Percentiles rank a stretch among this genome's conserved stretches.
phyloP scores from a whole-genome alignment of 2,113 vertebrate species.

The Caranx ignobilis region DNA sequence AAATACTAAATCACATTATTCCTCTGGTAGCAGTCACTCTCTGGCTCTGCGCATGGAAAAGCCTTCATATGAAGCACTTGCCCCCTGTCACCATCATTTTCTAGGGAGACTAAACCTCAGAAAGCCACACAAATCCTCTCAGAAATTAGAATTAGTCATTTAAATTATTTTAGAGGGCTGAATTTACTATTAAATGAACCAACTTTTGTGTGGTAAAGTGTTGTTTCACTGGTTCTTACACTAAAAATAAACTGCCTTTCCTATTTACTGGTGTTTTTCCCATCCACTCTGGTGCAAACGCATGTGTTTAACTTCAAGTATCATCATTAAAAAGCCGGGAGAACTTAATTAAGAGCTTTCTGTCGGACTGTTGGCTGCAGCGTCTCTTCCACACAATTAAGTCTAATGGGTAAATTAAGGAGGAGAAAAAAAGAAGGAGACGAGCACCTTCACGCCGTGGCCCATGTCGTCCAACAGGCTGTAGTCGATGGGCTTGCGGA shows the following conservation, averaged over 20 bases:
- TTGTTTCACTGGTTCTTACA: neutral
- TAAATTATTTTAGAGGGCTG: neutral
- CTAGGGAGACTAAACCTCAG: too few species aligned
- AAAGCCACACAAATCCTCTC: neutral
- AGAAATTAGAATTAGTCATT: neutral
- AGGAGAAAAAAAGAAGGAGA: neutral
- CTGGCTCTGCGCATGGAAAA: neutral
- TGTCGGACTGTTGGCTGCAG: neutral
- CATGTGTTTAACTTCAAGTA: neutral
- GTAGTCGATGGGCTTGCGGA: slow-evolving; percentile 98
- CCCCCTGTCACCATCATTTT: neutral
- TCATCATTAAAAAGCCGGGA: neutral
- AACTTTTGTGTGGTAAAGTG: neutral
- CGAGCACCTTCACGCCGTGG: slow-evolving; percentile 93
- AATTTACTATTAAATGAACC: too few species aligned
- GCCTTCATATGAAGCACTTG: neutral
- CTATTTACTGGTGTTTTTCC: neutral
- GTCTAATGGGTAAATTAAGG: neutral
- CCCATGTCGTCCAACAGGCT: slow-evolving; percentile 98
- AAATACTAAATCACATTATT: neutral
- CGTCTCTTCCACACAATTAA: neutral
- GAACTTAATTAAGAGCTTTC: slow-evolving; percentile 3
- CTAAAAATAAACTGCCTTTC: neutral
- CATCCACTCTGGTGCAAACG: neutral
- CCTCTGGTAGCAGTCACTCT: neutral